Base-by-base conservation (phyloP, 64 coral and sea anemone genomes). In the Pocillopora verrucosa region DNA sequence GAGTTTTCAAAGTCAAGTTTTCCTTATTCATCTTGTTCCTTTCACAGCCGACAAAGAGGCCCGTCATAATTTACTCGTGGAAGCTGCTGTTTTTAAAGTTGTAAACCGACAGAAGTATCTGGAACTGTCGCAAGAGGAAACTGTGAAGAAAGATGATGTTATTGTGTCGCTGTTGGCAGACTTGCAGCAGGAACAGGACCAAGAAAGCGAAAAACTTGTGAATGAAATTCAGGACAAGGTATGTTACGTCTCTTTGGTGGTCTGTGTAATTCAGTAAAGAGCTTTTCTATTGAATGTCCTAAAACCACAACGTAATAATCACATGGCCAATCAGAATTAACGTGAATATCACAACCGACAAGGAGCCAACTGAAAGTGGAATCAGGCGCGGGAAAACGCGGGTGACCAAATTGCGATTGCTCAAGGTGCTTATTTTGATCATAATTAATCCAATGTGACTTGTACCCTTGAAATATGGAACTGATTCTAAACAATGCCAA, bases 161-260 rank as follows among this genome's bases (percentile, higher is more conserved):
- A 89, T 99, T 22, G 83, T 99, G 24, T 95, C 96, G n/a, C 61
- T 99, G 2, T 56, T 99, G 75, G 96, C 96, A 13, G 96, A 99
- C 67, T 88, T 99, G 34, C 96, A 99, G 35, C 96, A 99, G 41
- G 96, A 99, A 59, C 96, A 99, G 34, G 96, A 99, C 78, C 95
- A 95, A 91, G 96, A 99, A 19, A 99, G 96, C 60, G 96, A 99
- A 37, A 77, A 65, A 65, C 56, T 99, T 60, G 92, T 99, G 19
- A 86, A 79, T 56, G 82, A 89, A 26, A 87, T 99, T 60, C 93
- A 90, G 34, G 94, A 95, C 34, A 99, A 95, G 88, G 96, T 95
- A 87, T 5, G 12, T 84, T 2, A 69, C 19, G 5, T 69, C 65
- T 69, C 17, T 69, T 69, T n/a, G 24, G 5, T 19, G 19, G 24